Evolutionary conservation across 2,113 vertebrate species (phyloP), one percentile per base, ranked within the genome.

Genomic region (Corythoichthys intestinalis): DNA sequence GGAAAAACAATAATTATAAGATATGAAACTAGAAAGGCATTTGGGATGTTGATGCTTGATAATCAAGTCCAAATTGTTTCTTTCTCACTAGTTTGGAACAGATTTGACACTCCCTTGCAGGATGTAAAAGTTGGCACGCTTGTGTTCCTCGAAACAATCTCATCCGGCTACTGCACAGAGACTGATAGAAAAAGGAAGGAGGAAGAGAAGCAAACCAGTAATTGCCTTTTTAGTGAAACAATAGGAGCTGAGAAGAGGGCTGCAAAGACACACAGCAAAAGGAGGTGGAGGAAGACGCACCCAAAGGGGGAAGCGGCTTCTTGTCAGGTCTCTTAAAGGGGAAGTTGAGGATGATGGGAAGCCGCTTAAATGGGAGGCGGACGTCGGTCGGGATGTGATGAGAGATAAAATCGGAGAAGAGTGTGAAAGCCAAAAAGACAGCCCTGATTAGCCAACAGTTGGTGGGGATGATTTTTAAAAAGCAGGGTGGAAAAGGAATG

Each of bases 151-250:
- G 70, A 56, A 58, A 78, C 86, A 89, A 91, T 89, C 86, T 92
- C 77, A 35, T 87, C 80, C 67, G 85, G 89, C 86, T 86, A 86
- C 81, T 89, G 83, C 87, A 85, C 69, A 71, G 72, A 85, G 74
- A 87, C 85, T 78, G 71, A 81, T 73, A 64, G 44, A 64, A 54
- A 34, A 65, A 73, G 50, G 67, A 69, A 66, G 68, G n/a, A 72
- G 65, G 66, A 75, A 75, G 68, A 39, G 79, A 80, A 77, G 72
- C 61, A 87, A 89, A 86, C 14, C 71, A 69, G 82, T 75, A 77
- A 82, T 82, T 54, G 73, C 73, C 74, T 86, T 77, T 89, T 89
- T 88, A 84, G 88, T 86, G 74, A 76, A 79, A 84, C 69, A 82
- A 79, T 82, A 78, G 77, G 69, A 71, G 69, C 83, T 69, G 61